phyloP scores from a whole-genome alignment of 1,140 invertebrate genomes.

The Trissolcus basalis region DNA sequence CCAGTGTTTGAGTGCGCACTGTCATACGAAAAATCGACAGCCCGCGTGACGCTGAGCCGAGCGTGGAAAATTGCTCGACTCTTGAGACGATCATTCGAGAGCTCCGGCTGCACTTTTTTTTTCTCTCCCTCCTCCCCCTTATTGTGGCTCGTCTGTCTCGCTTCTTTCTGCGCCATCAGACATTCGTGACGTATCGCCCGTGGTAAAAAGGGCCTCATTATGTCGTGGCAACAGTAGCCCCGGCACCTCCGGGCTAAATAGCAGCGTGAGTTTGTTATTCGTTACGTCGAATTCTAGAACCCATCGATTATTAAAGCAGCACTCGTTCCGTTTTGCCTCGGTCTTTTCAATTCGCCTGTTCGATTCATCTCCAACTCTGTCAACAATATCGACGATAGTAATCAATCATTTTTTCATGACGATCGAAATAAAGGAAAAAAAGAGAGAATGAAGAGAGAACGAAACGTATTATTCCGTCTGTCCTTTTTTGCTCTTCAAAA shows the following conservation, averaged over 20 bases:
- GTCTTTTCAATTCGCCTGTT: constrained; percentile 13
- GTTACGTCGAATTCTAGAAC: constrained; percentile 12
- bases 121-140: constrained; percentile 8
- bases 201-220: constrained; percentile 53
- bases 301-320: constrained; percentile 23
- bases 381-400: constrained; percentile 14
- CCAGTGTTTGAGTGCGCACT: constrained; percentile 63
- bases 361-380: constrained; percentile 16
- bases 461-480: constrained; percentile 5
- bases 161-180: neutral
- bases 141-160: neutral
- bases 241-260: constrained; percentile 28
- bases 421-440: too few species aligned
- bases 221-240: constrained; percentile 37
- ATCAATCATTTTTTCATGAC: constrained; percentile 35
- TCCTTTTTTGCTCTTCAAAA: constrained; percentile 1
- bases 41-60: constrained; percentile 49
- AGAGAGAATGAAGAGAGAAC: constrained; percentile 1
- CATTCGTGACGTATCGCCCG: constrained; percentile 26
- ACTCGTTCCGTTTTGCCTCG: constrained; percentile 1
- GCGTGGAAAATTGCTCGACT: constrained; percentile 62
- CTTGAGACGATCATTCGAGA: constrained; percentile 31
- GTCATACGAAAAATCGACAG: constrained; percentile 61
- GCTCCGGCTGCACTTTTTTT: constrained; percentile 39
- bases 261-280: constrained; percentile 37